phyloP scores from a whole-genome alignment of 1,140 invertebrate genomes.

The Drosophila biarmipes region DNA sequence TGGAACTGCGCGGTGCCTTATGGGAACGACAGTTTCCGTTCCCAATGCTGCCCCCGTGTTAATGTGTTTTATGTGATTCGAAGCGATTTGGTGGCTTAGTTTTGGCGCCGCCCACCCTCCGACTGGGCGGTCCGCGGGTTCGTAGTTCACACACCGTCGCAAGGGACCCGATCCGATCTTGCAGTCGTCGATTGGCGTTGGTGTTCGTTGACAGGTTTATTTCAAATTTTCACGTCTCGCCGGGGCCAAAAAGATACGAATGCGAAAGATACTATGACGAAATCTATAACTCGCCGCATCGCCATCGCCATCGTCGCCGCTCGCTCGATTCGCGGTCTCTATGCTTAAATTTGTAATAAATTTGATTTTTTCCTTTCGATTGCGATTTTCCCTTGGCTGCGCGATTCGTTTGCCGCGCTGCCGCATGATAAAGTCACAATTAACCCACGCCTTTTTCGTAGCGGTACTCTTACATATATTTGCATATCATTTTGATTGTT shows the following conservation, averaged over 20 bases:
- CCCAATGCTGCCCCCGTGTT: slow-evolving; percentile 66
- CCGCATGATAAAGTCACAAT: slow-evolving; percentile 82
- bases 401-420: slow-evolving; percentile 45
- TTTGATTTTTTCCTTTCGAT: slow-evolving; percentile 83
- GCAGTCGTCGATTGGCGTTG: slow-evolving; percentile 55
- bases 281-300: slow-evolving; percentile 83
- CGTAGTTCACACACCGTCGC: slow-evolving; percentile 69
- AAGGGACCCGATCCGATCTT: slow-evolving; percentile 11
- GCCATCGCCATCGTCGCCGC: slow-evolving; percentile 28
- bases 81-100: slow-evolving; percentile 72
- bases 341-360: slow-evolving; percentile 83
- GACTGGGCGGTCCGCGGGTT: slow-evolving; percentile 66
- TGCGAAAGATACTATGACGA: slow-evolving; percentile 66
- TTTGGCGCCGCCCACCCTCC: slow-evolving; percentile 77
- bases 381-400: slow-evolving; percentile 55
- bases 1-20: slow-evolving; percentile 23
- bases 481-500: slow-evolving; percentile 83
- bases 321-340: slow-evolving; percentile 62
- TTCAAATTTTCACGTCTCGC: slow-evolving; percentile 68
- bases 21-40: slow-evolving; percentile 78
- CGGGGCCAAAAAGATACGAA: slow-evolving; percentile 1
- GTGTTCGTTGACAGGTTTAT: slow-evolving; percentile 83
- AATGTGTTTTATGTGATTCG: slow-evolving; percentile 80
- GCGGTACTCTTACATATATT: slow-evolving; percentile 84
- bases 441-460: slow-evolving; percentile 84